A percentile compares a stretch with the other conserved stretches of the same genome.
Evolutionary conservation across 2,888 invertebrate genomes (phyloP).

Genomic region (Saturnia japonica): DNA sequence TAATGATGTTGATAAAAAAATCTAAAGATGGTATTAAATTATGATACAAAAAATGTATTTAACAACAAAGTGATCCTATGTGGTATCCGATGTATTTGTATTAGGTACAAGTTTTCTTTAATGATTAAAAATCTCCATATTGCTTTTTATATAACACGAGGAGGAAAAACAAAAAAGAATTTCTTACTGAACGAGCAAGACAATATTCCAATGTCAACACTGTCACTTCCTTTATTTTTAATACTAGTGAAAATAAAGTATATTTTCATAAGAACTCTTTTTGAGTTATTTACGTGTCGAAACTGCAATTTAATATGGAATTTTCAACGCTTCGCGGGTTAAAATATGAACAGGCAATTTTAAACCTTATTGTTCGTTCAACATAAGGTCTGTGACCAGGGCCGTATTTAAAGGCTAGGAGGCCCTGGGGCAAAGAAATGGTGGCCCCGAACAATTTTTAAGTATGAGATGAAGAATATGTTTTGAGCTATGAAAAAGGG

Average conservation of each 20-base stretch:
- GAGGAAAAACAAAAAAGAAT: constrained; percentile 2
- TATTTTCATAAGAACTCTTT: neutral
- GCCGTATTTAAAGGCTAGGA: no score
- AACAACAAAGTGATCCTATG: no score
- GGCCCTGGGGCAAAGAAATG: no score
- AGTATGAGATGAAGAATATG: no score
- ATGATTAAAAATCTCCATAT: neutral
- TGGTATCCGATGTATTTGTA: no score
- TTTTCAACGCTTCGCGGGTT: neutral
- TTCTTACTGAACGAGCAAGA: constrained; percentile 1
- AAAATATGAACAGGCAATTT: neutral
- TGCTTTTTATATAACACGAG: neutral
- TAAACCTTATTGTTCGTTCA: neutral
- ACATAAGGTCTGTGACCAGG: no score
- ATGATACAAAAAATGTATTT: no score
- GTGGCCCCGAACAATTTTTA: no score
- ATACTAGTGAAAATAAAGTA: neutral
- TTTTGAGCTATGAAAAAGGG: no score
- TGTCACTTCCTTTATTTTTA: neutral
- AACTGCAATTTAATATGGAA: neutral
- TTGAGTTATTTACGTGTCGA: neutral
- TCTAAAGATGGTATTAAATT: no score
- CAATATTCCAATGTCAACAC: neutral
- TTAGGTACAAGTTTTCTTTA: no score
- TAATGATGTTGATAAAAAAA: no score